phyloP scores from a whole-genome alignment of 2,113 vertebrate genomes.

The Pyrgilauda ruficollis region DNA sequence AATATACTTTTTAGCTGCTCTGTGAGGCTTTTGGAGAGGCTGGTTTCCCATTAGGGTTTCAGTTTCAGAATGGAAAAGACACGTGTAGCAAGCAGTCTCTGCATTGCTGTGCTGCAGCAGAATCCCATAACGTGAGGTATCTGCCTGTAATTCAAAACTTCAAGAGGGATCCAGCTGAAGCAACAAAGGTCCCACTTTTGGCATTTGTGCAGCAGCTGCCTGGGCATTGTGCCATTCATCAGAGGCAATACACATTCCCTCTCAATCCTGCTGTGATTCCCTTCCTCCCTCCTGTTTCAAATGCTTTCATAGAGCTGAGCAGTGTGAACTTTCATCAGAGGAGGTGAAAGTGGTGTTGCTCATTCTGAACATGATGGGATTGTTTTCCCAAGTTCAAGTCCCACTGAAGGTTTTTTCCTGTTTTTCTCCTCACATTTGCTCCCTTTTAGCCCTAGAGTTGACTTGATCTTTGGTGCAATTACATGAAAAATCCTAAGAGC shows the following conservation, averaged over 20 bases:
- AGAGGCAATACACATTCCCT: constrained; percentile 23
- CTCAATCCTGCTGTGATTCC: constrained; percentile 31
- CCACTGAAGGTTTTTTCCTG: not conserved
- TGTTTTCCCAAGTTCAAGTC: not conserved
- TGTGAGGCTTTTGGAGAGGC: not conserved
- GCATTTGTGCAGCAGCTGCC: constrained; percentile 51
- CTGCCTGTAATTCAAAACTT: constrained; percentile 50
- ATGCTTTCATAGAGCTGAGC: not conserved
- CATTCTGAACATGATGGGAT: not conserved
- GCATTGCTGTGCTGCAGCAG: not conserved
- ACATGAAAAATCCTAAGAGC: not conserved
- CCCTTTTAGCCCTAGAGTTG: not conserved
- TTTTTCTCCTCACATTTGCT: not conserved
- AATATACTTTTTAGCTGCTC: not conserved
- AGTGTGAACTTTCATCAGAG: not conserved
- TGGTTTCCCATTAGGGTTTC: constrained; percentile 38
- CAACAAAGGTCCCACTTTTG: constrained; percentile 29
- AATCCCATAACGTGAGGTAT: constrained; percentile 31
- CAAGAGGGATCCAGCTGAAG: constrained; percentile 35
- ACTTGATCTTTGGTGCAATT: not conserved
- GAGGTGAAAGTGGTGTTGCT: not conserved
- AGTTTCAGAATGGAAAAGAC: constrained; percentile 55
- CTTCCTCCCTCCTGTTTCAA: constrained; percentile 20
- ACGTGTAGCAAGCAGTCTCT: not conserved
- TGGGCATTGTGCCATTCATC: constrained; percentile 52